Evolutionary conservation across 2,797 vertebrate genomes (phyloP).

Genomic region (Malurus leucopterus): DNA sequence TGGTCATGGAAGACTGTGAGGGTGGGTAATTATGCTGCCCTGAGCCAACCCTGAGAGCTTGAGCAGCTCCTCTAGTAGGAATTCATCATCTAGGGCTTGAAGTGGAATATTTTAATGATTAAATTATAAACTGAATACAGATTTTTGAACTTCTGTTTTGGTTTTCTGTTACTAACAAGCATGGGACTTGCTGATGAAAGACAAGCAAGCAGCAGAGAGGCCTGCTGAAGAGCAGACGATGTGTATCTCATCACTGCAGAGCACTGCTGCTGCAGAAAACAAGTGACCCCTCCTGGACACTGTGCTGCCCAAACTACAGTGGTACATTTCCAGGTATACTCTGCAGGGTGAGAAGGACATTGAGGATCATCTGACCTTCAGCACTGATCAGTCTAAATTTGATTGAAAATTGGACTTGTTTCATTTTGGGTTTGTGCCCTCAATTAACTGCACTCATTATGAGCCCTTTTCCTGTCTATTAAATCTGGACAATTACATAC

Average conservation of each 20-base stretch:
- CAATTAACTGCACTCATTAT: background rate
- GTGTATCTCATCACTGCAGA: rapidly evolving
- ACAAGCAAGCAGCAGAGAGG: background rate
- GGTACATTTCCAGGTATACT: background rate
- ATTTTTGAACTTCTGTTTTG: background rate
- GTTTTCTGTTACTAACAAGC: background rate
- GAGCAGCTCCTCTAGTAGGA: background rate
- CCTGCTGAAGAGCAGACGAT: background rate
- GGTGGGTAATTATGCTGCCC: background rate
- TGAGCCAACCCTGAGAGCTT: background rate
- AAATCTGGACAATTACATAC: background rate
- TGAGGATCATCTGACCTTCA: background rate
- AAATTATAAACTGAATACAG: background rate
- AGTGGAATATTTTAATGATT: background rate
- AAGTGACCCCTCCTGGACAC: background rate
- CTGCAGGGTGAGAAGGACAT: background rate
- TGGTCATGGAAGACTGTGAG: background rate
- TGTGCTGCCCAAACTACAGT: rapidly evolving
- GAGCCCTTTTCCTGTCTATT: background rate
- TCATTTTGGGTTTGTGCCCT: background rate
- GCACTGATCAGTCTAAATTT: background rate
- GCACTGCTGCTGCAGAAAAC: background rate
- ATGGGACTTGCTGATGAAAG: background rate
- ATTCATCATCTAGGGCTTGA: background rate
- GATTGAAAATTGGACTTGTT: background rate